phyloP scores from a whole-genome alignment of 2,113 vertebrate genomes.

The Tragelaphus imberbis region DNA sequence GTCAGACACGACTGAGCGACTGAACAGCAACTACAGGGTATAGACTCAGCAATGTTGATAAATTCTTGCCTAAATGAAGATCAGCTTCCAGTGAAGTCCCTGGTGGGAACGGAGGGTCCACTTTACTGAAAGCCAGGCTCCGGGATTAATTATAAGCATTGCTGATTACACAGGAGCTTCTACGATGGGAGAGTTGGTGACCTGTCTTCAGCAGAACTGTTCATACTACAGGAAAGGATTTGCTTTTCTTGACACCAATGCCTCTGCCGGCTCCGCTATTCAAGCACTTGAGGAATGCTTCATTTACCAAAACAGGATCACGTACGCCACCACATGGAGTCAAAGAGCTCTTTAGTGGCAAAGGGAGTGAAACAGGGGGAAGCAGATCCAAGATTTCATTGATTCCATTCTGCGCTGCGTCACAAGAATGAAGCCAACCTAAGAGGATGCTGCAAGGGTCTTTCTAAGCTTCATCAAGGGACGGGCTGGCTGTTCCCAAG shows the following conservation, averaged over 20 bases:
- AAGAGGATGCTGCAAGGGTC: background rate
- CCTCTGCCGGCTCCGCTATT: background rate
- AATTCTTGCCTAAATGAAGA: background rate
- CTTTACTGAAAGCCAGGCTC: background rate
- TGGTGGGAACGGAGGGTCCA: background rate
- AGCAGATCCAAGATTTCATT: background rate
- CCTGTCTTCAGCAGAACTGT: background rate
- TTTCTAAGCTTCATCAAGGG: background rate
- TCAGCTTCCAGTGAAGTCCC: background rate
- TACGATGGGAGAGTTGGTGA: background rate
- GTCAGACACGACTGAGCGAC: background rate
- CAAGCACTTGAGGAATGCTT: background rate
- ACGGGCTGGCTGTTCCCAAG: background rate
- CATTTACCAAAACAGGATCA: background rate
- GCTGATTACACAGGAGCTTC: background rate
- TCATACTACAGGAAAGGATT: background rate
- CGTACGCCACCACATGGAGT: background rate
- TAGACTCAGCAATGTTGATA: background rate
- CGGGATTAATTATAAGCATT: too few species aligned
- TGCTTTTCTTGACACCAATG: background rate
- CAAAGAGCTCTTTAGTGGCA: too few species aligned
- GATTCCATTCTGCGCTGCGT: background rate
- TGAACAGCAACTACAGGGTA: background rate
- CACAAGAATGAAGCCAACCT: background rate
- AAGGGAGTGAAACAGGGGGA: background rate